Base-by-base conservation (phyloP, 2,797 vertebrate species). In the Eupleurogrammus muticus region DNA sequence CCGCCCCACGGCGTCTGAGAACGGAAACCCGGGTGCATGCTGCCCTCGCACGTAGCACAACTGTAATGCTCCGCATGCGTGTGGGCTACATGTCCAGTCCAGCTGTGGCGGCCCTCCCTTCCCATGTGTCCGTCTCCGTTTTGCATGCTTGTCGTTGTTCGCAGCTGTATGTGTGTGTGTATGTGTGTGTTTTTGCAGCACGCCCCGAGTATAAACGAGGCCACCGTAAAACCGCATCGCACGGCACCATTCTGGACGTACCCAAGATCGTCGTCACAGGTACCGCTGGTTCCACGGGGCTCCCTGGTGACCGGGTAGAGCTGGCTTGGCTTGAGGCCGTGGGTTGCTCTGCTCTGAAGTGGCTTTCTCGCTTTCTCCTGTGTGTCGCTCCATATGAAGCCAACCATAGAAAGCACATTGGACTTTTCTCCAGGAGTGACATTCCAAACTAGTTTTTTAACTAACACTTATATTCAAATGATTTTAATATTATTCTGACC, bases 191-290 rank as follows among this genome's bases (percentile, higher is more conserved):
- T 96, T 98, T 97, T 91, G 95, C 98, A 97, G 97, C 95, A 96
- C 93, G 90, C 89, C 90, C 92, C 83, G 97, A 94, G 95, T 96
- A 94, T 96, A 99, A 98, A 96, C 96, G 95, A 96, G 97, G 98
- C 93, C 98, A 99, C 90, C 97, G 97, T 97, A 99, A 99, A 99
- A 99, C 98, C 58, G 97, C 97, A 89, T 99, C 98, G 83, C 96
- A 94, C 93, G 98, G 98, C 95, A 99, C 97, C 96, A 98, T 99
- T 96, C 96, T 98, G 97, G 98, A 99, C 95, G 95, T 98, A 93
- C 97, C 98, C 95, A 96, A 98, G 97, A 98, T 98, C 97, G 92
- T 98, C 97, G 93, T 97, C 93, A 95, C 98, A 99, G 98, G 98
- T 99, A 99, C 28, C 28, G 28, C 28, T 28, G 28, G 28, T 28